These are phyloP conservation scores for Macrophya annulata DNA, from an alignment of 2,888 invertebrate genomes.

Conservation along the genomic window DNA sequence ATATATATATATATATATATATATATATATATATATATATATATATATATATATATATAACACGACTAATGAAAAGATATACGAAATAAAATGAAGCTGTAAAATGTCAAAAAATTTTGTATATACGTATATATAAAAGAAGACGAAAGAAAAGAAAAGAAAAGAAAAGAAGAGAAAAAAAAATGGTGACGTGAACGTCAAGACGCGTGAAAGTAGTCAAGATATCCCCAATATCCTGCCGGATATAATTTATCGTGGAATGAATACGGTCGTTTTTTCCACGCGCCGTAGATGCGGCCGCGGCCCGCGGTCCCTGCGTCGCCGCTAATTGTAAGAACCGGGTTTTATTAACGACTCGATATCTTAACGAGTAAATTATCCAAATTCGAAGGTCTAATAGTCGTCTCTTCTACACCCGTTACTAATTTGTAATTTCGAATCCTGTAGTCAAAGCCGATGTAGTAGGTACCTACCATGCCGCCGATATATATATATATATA, in stretches of 20 bases:
- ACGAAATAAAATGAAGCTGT: conserved; percentile 43
- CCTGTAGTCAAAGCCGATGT: neutral
- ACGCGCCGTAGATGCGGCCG: neutral
- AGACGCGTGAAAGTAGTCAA: conserved; percentile 35
- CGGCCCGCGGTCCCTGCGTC: neutral
- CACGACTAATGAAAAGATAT: conserved; percentile 19
- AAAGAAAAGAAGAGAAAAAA: neutral
- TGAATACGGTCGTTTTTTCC: conserved; percentile 40
- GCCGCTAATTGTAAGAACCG: conserved; percentile 52
- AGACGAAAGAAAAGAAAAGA: neutral
- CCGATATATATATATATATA: neutral
- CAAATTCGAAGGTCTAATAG: conserved; percentile 51
- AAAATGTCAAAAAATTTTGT: conserved; percentile 32
- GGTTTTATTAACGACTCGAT: conserved; percentile 54
- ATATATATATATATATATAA: neutral
- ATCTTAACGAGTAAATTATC: conserved; percentile 52
- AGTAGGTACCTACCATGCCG: neutral
- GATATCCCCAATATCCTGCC: conserved; percentile 27
- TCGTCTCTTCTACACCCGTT: conserved; percentile 51
- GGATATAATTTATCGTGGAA: conserved; percentile 45
- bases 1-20: neutral
- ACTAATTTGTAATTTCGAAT: conserved; percentile 54
- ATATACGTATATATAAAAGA: neutral
- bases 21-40: neutral
- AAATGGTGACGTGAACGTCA: conserved; percentile 1